Percentiles rank a stretch among this genome's conserved stretches.
phyloP scores from a whole-genome alignment of 2,113 vertebrate genomes.

The Ginglymostoma cirratum region DNA sequence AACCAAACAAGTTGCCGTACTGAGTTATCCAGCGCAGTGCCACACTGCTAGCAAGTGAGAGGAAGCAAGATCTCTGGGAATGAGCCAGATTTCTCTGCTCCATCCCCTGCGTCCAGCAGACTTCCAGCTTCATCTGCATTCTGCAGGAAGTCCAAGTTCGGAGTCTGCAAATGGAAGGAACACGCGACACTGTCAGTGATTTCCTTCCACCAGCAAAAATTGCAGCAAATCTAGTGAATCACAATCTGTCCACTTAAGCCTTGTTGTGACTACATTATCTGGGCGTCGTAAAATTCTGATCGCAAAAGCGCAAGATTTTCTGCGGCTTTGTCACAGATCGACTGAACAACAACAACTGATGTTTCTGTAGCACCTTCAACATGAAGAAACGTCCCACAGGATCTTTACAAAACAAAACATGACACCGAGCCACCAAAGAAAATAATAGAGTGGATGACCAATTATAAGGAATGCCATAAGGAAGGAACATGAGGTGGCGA shows the following conservation, averaged over 20 bases:
- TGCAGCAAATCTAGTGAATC: not conserved
- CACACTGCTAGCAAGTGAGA: conserved; percentile 82
- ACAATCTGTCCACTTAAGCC: not conserved
- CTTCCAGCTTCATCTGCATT: conserved; percentile 45
- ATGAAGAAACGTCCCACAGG: not conserved
- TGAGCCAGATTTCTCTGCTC: conserved; percentile 46
- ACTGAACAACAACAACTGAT: not conserved
- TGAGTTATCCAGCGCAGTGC: conserved; percentile 74
- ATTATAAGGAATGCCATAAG: not conserved
- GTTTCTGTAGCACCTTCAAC: not conserved
- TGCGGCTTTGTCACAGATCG: not conserved
- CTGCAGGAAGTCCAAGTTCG: conserved; percentile 46
- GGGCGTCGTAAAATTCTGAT: not conserved
- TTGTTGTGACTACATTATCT: not conserved
- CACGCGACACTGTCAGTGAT: not conserved
- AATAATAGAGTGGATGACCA: not conserved
- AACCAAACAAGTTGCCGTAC: conserved; percentile 66
- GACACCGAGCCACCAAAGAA: not conserved
- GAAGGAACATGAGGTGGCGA: not conserved
- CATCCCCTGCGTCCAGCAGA: not conserved
- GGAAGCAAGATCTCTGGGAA: conserved; percentile 79
- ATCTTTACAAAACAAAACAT: too few species aligned
- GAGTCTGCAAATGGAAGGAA: conserved; percentile 50
- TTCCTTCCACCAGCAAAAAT: not conserved
- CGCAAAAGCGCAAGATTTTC: not conserved